Evolutionary conservation across 2,113 vertebrate species (phyloP), one percentile per base, ranked within the genome.

Genomic region (Dasypus novemcinctus): DNA sequence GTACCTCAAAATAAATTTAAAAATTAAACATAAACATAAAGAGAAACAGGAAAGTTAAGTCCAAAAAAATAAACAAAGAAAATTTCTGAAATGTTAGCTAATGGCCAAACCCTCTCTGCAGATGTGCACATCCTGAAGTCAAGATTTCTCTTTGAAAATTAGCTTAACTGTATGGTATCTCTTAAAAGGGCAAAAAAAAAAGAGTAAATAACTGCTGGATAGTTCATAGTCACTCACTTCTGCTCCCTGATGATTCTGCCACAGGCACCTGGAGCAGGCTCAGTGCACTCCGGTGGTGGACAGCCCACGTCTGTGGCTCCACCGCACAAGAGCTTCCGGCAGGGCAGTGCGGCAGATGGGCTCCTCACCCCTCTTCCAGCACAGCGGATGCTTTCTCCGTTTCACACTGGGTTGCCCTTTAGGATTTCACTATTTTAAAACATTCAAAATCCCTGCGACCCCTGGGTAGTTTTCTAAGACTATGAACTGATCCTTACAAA

Each of bases 381-480:
- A 84, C 5, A 20, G 54, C 2, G n/a, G 66, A 41, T 23, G 5
- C n/a, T 87, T 23, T 43, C 59, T 71, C 64, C 20, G 69, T 17
- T 93, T 25, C 36, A 25, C 36, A 64, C 72, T 4, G 79, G 27
- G 20, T 49, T 61, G 75, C 14, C 59, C 61, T 57, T 90, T n/a
- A 85, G 63, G n/a, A 84, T 66, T 64, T 95, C 71, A 80, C 15
- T 31, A 76, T n/a, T 83, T 78, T 82, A 36, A 68, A 86, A 93
- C 29, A 82, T 76, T 76, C 27, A 66, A 52, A 64, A n/a, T 8
- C 52, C 27, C 57, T 59, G 69, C 20, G 64, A 84, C 10, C 29
- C 25, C 23, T 59, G n/a, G n/a, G 49, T 81, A 76, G 76, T 46
- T 61, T 69, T 61, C 91, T 82, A 90, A 71, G 52, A 54, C 52